A percentile compares a stretch with the other conserved stretches of the same genome.
These are phyloP conservation scores for Tadarida brasiliensis DNA, from an alignment of 2,797 vertebrate species.

Conservation along the genomic window DNA sequence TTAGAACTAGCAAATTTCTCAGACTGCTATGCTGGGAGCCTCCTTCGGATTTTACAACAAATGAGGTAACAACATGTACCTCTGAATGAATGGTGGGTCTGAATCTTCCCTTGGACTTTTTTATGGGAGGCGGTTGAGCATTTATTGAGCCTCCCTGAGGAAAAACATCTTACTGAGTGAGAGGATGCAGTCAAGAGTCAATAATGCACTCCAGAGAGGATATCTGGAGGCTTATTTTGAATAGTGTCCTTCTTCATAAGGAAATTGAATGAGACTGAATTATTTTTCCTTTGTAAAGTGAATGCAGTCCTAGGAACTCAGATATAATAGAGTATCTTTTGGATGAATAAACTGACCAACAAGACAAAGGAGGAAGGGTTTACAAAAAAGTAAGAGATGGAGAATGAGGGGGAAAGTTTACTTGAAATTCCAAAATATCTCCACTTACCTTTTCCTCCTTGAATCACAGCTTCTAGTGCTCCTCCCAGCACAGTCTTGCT, in stretches of 20 bases:
- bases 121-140: neutral
- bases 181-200: neutral
- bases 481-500: neutral
- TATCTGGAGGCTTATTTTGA: neutral
- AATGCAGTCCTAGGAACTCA: neutral
- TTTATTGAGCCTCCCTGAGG: neutral
- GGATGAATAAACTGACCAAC: constrained; percentile 21
- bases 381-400: neutral
- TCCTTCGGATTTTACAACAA: neutral
- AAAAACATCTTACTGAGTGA: neutral
- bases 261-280: neutral
- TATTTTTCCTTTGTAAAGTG: neutral
- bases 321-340: neutral
- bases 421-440: neutral
- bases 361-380: neutral
- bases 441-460: neutral
- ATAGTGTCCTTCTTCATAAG: neutral
- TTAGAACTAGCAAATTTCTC: neutral
- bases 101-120: neutral
- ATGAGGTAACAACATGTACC: neutral
- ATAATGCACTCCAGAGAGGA: neutral
- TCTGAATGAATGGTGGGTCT: neutral
- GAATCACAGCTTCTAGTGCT: neutral
- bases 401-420: neutral
- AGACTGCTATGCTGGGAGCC: neutral